phyloP scores from a whole-genome alignment of 2,888 invertebrate species.

The Eledone cirrhosa region DNA sequence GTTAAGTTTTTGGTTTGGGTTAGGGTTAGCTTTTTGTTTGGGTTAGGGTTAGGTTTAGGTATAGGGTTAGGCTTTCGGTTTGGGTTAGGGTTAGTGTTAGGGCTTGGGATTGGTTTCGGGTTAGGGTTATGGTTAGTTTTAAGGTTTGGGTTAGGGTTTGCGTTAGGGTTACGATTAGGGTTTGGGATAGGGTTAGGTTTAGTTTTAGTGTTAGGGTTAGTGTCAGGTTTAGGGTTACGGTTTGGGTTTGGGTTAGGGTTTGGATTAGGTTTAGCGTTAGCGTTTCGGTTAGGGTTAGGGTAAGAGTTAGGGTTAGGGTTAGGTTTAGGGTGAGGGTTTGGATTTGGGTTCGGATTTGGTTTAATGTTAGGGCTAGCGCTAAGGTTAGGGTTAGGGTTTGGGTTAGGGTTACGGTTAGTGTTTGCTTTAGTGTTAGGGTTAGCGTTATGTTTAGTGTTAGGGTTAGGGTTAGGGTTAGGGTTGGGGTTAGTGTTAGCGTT shows the following conservation, averaged over 20 bases:
- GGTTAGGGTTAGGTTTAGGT: background rate
- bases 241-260: conserved; percentile 6
- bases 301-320: background rate
- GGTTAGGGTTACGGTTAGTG: background rate
- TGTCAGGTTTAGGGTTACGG: background rate
- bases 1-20: background rate
- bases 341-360: background rate
- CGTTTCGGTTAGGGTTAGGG: background rate
- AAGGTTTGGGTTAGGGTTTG: background rate
- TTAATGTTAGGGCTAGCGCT: background rate
- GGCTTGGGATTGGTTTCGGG: background rate
- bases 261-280: background rate
- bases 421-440: background rate
- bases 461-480: background rate
- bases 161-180: background rate
- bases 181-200: background rate
- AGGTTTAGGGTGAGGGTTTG: background rate
- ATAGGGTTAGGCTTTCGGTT: background rate
- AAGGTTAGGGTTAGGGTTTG: no score
- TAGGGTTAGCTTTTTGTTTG: background rate
- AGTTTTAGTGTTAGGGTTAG: no score
- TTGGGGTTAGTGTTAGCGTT: background rate
- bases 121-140: background rate
- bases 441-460: no score
- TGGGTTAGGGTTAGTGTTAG: background rate